phyloP scores from a whole-genome alignment of 2,797 vertebrate genomes.

The Graptemys geographica region DNA sequence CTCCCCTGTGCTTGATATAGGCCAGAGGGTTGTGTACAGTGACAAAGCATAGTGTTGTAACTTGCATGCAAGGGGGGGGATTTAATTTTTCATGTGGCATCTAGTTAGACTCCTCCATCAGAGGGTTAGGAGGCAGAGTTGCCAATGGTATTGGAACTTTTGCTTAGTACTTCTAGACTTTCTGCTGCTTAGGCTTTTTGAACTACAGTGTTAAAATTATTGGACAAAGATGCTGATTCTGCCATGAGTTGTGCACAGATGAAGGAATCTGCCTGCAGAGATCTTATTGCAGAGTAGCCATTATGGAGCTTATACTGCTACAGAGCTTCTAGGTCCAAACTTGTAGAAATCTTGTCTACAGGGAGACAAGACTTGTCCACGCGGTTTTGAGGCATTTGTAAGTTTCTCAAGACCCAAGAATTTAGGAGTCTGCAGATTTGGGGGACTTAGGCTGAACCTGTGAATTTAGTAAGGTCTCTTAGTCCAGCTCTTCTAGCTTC shows the following conservation, averaged over 20 bases:
- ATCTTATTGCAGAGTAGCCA: neutral
- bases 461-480: neutral
- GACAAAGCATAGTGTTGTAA: slow-evolving; percentile 36
- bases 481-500: neutral
- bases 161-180: neutral
- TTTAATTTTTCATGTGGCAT: neutral
- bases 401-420: neutral
- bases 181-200: neutral
- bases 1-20: neutral
- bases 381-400: neutral
- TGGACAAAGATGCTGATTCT: neutral
- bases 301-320: neutral
- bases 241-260: neutral
- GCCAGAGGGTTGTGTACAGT: slow-evolving; percentile 39
- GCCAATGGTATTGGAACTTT: neutral
- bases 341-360: neutral
- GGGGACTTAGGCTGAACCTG: neutral
- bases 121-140: neutral
- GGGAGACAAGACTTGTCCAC: neutral
- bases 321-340: neutral
- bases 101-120: neutral
- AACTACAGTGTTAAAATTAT: neutral
- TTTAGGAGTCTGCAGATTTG: neutral
- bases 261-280: neutral
- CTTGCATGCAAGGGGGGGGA: neutral